Conservation (phyloP, 2,113 vertebrate species). For the Hippoglossus stenolepis region DNA sequence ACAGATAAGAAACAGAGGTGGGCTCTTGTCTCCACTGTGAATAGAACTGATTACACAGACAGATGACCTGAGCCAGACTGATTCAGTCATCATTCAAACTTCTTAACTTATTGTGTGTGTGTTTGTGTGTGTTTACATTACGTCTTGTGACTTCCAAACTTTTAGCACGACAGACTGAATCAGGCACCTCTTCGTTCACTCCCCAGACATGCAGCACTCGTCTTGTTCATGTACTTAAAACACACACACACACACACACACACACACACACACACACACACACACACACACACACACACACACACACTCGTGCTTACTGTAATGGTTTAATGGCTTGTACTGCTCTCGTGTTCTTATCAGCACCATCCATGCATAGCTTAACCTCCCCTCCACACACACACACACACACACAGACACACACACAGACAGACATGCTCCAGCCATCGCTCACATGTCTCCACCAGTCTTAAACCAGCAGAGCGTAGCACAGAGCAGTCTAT, state of each 20-base stretch:
- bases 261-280: background rate
- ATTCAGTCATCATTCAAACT: conserved; percentile 44
- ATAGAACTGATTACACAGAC: conserved; percentile 41
- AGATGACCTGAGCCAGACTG: conserved; percentile 45
- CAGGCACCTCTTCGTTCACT: background rate
- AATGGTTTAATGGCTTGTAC: conserved; percentile 32
- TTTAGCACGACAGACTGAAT: conserved; percentile 26
- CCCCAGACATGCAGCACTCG: conserved; percentile 21
- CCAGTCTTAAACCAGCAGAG: conserved; percentile 37
- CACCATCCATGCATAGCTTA: conserved; percentile 52
- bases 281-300: conserved; percentile 3
- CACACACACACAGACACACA: conserved; percentile 26
- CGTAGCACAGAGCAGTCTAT: conserved; percentile 40
- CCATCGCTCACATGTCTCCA: conserved; percentile 37
- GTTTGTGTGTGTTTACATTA: background rate
- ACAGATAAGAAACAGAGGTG: conserved; percentile 38
- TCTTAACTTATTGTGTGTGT: background rate
- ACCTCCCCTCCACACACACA: conserved; percentile 20
- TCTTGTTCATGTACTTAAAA: background rate
- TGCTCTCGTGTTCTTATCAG: conserved; percentile 58
- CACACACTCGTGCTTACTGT: conserved; percentile 10
- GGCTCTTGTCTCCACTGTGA: conserved; percentile 22
- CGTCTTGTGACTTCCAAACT: conserved; percentile 34
- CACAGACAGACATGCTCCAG: conserved; percentile 21
- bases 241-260: background rate